Percentiles rank a stretch among this genome's conserved stretches.
Conservation (phyloP, 2,797 vertebrate genomes). For the Gymnoscopelus microlampas region DNA sequence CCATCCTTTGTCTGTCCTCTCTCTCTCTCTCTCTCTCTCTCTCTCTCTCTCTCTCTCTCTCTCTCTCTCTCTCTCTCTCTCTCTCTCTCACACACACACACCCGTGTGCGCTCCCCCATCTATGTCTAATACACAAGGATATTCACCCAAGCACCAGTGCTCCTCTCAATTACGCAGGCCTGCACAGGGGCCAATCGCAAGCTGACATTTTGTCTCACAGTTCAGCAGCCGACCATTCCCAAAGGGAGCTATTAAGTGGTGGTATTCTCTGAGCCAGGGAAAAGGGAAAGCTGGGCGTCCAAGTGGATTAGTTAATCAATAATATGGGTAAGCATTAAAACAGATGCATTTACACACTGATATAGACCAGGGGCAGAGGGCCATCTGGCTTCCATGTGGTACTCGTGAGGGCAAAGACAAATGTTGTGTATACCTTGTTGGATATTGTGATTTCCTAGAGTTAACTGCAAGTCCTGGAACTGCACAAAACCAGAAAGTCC, state of each 20-base stretch:
- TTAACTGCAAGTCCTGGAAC: constrained; percentile 13
- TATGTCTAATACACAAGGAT: constrained; percentile 25
- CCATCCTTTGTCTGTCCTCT: constrained; percentile 14
- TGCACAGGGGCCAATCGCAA: constrained; percentile 64
- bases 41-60: constrained; percentile 15
- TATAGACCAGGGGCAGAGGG: constrained; percentile 39
- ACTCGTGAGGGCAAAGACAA: constrained; percentile 38
- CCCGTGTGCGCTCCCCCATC: not conserved
- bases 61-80: no score
- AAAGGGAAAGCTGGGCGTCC: constrained; percentile 49
- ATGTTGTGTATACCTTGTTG: no score
- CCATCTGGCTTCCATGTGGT: constrained; percentile 35
- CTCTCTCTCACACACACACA: no score
- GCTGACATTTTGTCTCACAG: constrained; percentile 81
- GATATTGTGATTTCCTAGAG: constrained; percentile 16
- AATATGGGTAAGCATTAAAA: constrained; percentile 72
- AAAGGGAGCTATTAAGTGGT: constrained; percentile 83
- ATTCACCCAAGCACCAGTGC: constrained; percentile 41
- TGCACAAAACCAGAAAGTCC: not conserved
- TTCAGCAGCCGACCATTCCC: constrained; percentile 74
- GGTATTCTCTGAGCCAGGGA: constrained; percentile 64
- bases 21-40: constrained; percentile 26
- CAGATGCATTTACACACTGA: constrained; percentile 62
- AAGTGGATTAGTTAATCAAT: constrained; percentile 78
- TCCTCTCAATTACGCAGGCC: constrained; percentile 67